Percentiles rank a stretch among this genome's conserved stretches.
Conservation (phyloP, 2,113 vertebrate species). For the Pygoscelis antarcticus region DNA sequence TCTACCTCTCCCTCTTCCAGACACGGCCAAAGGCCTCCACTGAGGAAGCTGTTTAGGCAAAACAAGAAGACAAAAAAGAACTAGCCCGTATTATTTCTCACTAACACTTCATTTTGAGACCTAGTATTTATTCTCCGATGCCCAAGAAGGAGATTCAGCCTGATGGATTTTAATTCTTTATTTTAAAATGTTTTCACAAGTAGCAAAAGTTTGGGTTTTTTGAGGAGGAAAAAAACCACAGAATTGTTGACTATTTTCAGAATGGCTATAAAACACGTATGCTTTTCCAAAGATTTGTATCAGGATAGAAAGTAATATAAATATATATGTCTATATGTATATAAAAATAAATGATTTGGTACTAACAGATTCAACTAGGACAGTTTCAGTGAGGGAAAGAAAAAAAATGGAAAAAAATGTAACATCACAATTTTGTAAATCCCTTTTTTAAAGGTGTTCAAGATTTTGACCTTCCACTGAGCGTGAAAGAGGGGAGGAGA, state of each 20-base stretch:
- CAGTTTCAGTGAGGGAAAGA: background rate
- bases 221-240: background rate
- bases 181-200: constrained; percentile 10
- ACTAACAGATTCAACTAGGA: background rate
- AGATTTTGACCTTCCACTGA: background rate
- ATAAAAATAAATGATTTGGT: constrained; percentile 47
- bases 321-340: background rate
- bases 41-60: background rate
- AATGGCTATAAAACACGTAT: background rate
- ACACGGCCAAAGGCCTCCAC: background rate
- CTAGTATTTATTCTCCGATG: accelerated
- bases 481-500: background rate
- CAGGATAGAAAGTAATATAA: background rate
- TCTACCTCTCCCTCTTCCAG: background rate
- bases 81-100: background rate
- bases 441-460: background rate
- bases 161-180: constrained; percentile 2
- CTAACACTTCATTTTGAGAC: background rate
- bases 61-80: background rate
- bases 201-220: background rate
- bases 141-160: background rate
- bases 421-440: background rate
- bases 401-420: background rate
- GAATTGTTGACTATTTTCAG: background rate
- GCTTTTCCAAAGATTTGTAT: background rate